A percentile compares a stretch with the other conserved stretches of the same genome.
phyloP scores from a whole-genome alignment of 2,113 vertebrate genomes.

The Triplophysa siluroides region DNA sequence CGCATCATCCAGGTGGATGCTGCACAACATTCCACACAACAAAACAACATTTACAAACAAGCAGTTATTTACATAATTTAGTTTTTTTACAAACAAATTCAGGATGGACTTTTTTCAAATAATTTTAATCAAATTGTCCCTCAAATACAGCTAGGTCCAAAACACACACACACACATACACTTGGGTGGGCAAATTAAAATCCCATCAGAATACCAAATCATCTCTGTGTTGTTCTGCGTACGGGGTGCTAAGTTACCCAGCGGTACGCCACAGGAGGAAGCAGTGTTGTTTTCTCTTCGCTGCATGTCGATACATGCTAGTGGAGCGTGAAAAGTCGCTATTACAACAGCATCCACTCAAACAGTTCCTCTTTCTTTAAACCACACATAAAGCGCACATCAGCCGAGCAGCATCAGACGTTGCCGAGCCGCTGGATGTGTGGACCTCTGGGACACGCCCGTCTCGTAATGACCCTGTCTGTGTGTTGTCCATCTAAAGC shows the following conservation, averaged over 20 bases:
- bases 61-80: too few species aligned
- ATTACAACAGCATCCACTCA: slow-evolving; percentile 25
- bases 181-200: neutral
- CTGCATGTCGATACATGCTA: slow-evolving; percentile 39
- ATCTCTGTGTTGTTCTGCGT: slow-evolving; percentile 4
- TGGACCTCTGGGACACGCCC: slow-evolving; percentile 25
- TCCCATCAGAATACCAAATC: slow-evolving; percentile 3
- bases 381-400: slow-evolving; percentile 21
- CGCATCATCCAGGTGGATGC: too few species aligned
- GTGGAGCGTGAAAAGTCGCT: slow-evolving; percentile 30
- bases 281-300: slow-evolving; percentile 36
- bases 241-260: slow-evolving; percentile 29
- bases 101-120: too few species aligned
- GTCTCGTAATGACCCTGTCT: slow-evolving; percentile 13
- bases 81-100: too few species aligned
- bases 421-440: slow-evolving; percentile 11
- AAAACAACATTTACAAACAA: too few species aligned
- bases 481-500: neutral
- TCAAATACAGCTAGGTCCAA: too few species aligned
- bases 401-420: slow-evolving; percentile 16
- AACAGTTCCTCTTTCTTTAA: slow-evolving; percentile 23
- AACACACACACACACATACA: neutral
- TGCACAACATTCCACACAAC: too few species aligned
- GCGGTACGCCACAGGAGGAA: slow-evolving; percentile 35
- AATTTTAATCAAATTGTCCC: too few species aligned